Percentiles rank a stretch among this genome's conserved stretches.
Evolutionary conservation across 2,113 vertebrate species (phyloP).

Genomic region (Eleginops maclovinus): DNA sequence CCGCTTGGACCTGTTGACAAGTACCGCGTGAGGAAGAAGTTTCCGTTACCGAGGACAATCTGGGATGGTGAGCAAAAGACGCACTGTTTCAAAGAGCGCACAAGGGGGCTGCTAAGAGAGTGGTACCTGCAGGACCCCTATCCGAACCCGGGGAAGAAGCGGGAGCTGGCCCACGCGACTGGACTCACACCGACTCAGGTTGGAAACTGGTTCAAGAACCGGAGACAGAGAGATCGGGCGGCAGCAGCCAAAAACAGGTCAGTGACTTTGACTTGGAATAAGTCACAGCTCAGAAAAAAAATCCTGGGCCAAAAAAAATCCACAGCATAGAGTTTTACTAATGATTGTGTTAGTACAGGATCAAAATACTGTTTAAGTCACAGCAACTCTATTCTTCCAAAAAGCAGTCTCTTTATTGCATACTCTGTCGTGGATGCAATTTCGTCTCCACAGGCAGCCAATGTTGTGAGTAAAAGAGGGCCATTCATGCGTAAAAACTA

Average conservation of each 20-base stretch:
- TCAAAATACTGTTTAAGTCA: neutral
- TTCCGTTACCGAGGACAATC: conserved; percentile 96
- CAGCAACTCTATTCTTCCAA: neutral
- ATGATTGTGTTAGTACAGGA: neutral
- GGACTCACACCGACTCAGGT: conserved; percentile 98
- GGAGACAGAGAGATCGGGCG: conserved; percentile 95
- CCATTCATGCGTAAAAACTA: conserved; percentile 67
- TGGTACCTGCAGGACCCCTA: conserved; percentile 99
- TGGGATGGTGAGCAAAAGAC: conserved; percentile 99
- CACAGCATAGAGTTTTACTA: neutral
- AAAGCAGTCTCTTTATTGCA: neutral
- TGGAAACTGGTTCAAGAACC: conserved; percentile 99
- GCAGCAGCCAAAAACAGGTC: conserved; percentile 99
- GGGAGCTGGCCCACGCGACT: conserved; percentile 97
- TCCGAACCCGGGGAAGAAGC: conserved; percentile 98
- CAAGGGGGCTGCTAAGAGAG: conserved; percentile 95
- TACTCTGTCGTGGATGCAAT: neutral
- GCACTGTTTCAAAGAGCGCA: conserved; percentile 99
- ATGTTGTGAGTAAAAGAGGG: conserved; percentile 50
- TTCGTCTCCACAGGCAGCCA: conserved; percentile 10
- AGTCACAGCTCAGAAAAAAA: neutral
- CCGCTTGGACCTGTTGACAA: conserved; percentile 98
- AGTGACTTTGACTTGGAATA: conserved; percentile 63
- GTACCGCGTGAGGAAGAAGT: conserved; percentile 99
- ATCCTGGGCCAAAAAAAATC: neutral